Percentiles rank a stretch among this genome's conserved stretches.
Conservation (phyloP, 64 coral and sea anemone species). For the Montipora capricornis region DNA sequence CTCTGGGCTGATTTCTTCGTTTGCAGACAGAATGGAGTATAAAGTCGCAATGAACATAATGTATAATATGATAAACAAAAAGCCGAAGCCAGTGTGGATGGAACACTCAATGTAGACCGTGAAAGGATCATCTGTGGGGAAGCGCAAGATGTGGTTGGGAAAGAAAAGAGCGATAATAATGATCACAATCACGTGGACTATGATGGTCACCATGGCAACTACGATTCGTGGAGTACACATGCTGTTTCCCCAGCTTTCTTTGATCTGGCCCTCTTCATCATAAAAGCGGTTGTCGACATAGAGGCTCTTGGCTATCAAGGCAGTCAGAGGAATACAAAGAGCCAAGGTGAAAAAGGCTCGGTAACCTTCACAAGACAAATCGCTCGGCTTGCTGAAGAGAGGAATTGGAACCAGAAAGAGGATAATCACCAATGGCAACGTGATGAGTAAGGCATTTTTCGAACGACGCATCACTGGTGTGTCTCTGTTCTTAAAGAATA, state of each 20-base stretch:
- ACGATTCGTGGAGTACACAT: constrained; percentile 72
- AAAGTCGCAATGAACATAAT: constrained; percentile 74
- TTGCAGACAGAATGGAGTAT: constrained; percentile 79
- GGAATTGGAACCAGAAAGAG: constrained; percentile 88
- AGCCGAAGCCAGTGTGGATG: constrained; percentile 76
- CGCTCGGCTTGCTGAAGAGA: constrained; percentile 82
- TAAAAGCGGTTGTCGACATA: constrained; percentile 78
- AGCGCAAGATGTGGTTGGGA: constrained; percentile 72
- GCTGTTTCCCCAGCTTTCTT: constrained; percentile 59
- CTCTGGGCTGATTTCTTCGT: constrained; percentile 68
- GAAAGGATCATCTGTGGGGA: constrained; percentile 61
- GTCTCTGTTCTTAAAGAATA: constrained; percentile 76
- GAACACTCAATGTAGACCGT: constrained; percentile 94
- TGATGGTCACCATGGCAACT: constrained; percentile 60
- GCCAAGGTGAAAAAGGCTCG: constrained; percentile 82
- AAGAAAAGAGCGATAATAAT: constrained; percentile 61
- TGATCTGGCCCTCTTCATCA: constrained; percentile 75
- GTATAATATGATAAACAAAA: constrained; percentile 81
- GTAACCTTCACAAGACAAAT: constrained; percentile 86
- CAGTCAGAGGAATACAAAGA: constrained; percentile 83
- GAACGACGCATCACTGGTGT: constrained; percentile 87
- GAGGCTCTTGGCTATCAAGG: constrained; percentile 75
- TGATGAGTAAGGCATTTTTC: constrained; percentile 74
- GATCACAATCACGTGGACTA: constrained; percentile 73
- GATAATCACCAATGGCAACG: constrained; percentile 84